Percentiles rank a stretch among this genome's conserved stretches.
Conservation (phyloP, 2,113 vertebrate genomes). For the Pelecanoides urinatrix region DNA sequence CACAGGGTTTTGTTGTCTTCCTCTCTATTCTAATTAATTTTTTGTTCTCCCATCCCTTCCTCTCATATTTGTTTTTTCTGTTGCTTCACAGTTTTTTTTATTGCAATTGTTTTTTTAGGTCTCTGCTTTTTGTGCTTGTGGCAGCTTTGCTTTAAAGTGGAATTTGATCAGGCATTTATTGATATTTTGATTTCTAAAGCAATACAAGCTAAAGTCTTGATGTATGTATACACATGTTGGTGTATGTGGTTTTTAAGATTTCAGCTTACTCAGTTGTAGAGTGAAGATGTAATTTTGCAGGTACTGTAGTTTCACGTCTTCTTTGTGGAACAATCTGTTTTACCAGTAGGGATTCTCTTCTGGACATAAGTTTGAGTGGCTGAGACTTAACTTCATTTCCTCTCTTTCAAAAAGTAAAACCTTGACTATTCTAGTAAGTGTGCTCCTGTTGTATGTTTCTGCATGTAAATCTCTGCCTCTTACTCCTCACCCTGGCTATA, state of each 20-base stretch:
- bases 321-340: neutral
- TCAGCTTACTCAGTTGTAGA: neutral
- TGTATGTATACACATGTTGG: neutral
- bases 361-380: neutral
- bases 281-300: neutral
- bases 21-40: neutral
- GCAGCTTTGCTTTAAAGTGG: neutral
- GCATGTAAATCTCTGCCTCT: neutral
- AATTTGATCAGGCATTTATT: neutral
- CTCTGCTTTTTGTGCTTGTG: neutral
- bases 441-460: neutral
- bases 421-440: no score
- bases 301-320: neutral
- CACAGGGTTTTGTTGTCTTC: neutral
- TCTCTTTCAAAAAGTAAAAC: neutral
- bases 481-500: neutral
- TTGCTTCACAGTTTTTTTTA: neutral
- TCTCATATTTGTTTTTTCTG: neutral
- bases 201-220: neutral
- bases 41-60: neutral
- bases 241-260: neutral
- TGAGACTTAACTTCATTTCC: neutral
- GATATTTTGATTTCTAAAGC: neutral
- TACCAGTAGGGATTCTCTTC: neutral
- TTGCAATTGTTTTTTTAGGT: neutral